Percentiles rank a stretch among this genome's conserved stretches.
These are phyloP conservation scores for Eristalinus sepulchralis DNA, from an alignment of 2,888 invertebrate species.

Conservation along the genomic window DNA sequence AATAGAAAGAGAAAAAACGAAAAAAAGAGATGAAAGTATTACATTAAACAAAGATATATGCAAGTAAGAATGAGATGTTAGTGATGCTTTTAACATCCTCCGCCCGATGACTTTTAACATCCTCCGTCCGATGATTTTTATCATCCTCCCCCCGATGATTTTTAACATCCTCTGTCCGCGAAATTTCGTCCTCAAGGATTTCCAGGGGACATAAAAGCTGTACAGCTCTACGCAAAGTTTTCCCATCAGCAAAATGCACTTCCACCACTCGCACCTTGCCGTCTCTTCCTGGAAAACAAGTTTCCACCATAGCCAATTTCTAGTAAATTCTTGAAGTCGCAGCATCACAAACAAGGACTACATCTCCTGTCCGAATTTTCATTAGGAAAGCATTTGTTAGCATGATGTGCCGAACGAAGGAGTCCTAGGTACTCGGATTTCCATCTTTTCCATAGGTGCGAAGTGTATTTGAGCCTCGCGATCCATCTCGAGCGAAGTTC, in stretches of 20 bases:
- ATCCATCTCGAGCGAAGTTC: neutral
- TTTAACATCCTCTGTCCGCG: neutral
- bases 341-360: too few relatives aligned
- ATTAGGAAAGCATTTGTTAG: slow-evolving; percentile 22
- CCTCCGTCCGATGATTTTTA: too few relatives aligned
- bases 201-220: too few relatives aligned
- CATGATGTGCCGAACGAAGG: neutral
- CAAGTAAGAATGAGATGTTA: neutral
- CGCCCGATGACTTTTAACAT: neutral
- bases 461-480: slow-evolving; percentile 12
- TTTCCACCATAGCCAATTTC: slow-evolving; percentile 45
- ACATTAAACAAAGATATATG: neutral
- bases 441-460: slow-evolving; percentile 12
- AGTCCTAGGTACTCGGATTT: slow-evolving; percentile 21
- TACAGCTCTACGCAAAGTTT: neutral
- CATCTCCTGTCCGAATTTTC: too few relatives aligned
- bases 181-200: neutral
- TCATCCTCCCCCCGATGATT: too few relatives aligned
- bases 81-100: neutral
- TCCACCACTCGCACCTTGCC: slow-evolving; percentile 43
- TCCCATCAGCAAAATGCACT: slow-evolving; percentile 11
- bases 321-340: slow-evolving; percentile 34
- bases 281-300: slow-evolving; percentile 28
- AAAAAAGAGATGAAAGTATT: neutral
- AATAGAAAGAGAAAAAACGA: too few relatives aligned